These are phyloP conservation scores for Standfussiana lucernea DNA, from an alignment of 2,888 invertebrate genomes.

Conservation along the genomic window DNA sequence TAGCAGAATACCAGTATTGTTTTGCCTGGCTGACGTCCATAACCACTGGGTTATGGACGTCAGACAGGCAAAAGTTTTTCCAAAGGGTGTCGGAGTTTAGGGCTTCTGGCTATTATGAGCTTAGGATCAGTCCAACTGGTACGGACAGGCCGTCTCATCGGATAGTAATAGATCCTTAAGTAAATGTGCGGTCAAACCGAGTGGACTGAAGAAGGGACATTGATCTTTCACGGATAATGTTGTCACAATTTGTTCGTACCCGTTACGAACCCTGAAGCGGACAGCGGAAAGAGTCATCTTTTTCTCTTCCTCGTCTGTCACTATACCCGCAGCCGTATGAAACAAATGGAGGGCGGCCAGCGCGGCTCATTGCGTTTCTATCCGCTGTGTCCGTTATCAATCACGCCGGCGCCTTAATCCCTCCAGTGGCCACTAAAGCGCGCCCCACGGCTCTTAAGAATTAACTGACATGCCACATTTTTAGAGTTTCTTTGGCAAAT, in stretches of 20 bases:
- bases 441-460: constrained; percentile 23
- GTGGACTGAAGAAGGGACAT: background rate
- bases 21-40: no score
- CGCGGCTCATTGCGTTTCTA: constrained; percentile 65
- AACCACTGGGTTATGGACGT: no score
- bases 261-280: background rate
- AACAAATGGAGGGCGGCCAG: constrained; percentile 62
- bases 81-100: no score
- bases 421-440: constrained; percentile 31
- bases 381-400: constrained; percentile 60
- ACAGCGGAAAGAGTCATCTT: background rate
- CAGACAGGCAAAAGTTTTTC: no score
- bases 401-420: constrained; percentile 56
- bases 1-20: background rate
- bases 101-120: background rate
- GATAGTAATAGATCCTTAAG: background rate
- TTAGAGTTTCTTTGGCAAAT: constrained; percentile 3
- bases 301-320: background rate
- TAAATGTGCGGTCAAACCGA: background rate
- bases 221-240: background rate
- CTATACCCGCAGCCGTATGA: constrained; percentile 10
- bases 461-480: constrained; percentile 38
- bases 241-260: background rate
- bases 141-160: no score
- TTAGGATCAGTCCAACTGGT: background rate